Conservation (phyloP, 2,888 invertebrate species). For the Bimastos eiseni region DNA sequence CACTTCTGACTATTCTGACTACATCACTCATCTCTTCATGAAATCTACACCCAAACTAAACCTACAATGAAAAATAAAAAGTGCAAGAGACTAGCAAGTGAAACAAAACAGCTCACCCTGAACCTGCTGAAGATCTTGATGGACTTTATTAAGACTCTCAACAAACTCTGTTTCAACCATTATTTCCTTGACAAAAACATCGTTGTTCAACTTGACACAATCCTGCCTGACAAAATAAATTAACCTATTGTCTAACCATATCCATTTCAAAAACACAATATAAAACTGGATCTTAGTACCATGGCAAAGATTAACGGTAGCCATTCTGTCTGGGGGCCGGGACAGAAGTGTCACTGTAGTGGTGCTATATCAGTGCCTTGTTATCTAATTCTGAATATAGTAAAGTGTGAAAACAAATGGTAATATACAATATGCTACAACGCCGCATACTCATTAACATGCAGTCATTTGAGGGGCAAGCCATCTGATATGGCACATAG, state of each 20-base stretch:
- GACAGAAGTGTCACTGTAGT: background rate
- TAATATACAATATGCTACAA: no score
- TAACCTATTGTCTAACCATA: no score
- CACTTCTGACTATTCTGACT: no score
- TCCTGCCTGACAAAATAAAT: background rate
- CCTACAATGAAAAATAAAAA: background rate
- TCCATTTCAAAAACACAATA: background rate
- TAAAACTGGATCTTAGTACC: background rate
- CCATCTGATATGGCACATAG: no score
- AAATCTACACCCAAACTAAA: background rate
- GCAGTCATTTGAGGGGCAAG: no score
- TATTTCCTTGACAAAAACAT: slow-evolving; percentile 16
- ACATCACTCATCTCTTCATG: no score
- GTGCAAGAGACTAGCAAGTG: background rate
- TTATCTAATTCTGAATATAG: background rate
- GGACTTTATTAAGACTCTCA: background rate
- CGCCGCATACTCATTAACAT: no score
- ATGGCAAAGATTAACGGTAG: background rate
- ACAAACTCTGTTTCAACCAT: background rate
- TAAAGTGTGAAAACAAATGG: background rate
- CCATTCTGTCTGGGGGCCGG: background rate
- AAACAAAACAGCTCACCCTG: background rate
- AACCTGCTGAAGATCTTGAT: background rate
- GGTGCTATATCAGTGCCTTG: background rate
- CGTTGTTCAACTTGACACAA: slow-evolving; percentile 14